These are phyloP conservation scores for Falcunculus frontatus DNA, from an alignment of 2,113 vertebrate genomes.

Conservation along the genomic window DNA sequence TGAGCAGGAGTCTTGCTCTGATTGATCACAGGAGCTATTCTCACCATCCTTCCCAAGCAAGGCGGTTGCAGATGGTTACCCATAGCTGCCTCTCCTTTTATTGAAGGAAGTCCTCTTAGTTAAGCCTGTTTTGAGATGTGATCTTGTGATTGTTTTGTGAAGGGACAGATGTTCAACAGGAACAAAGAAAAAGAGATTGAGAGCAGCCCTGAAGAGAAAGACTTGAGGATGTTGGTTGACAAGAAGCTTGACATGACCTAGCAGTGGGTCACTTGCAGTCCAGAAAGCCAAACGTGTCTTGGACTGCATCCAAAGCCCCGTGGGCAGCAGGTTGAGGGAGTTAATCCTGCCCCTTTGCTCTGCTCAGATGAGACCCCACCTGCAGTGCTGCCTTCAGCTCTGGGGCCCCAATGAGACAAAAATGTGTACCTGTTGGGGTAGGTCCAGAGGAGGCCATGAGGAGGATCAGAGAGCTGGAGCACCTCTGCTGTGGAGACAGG, in stretches of 20 bases:
- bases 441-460: not conserved
- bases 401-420: rapidly evolving
- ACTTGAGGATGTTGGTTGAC: not conserved
- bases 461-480: not conserved
- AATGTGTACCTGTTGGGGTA: not conserved
- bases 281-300: not conserved
- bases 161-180: not conserved
- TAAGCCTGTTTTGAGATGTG: not conserved
- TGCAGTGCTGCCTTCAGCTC: not conserved
- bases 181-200: not conserved
- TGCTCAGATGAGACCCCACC: not conserved
- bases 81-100: not conserved
- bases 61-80: not conserved
- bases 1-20: not conserved
- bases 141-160: not conserved
- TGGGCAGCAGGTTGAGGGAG: not conserved
- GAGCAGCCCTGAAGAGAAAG: not conserved
- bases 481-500: not conserved
- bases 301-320: not conserved
- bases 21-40: not conserved
- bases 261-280: not conserved
- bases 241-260: not conserved
- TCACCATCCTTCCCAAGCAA: not conserved
- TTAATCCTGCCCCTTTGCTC: not conserved
- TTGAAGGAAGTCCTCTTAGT: not conserved